Evolutionary conservation across 1,140 invertebrate genomes (phyloP).

Genomic region (Cephus cinctus): DNA sequence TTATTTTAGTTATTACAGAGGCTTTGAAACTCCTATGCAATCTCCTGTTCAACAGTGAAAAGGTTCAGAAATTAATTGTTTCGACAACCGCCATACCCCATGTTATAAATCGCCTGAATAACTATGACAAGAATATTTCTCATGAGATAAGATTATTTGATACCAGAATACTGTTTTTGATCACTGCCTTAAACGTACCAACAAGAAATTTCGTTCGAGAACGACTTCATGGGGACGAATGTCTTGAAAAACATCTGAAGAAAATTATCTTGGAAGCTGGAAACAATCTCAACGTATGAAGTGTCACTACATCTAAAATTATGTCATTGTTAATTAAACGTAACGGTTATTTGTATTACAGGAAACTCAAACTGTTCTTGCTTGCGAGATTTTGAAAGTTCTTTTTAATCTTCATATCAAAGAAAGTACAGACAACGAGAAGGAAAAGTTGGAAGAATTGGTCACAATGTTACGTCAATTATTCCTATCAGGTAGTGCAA

Average conservation of each 20-base stretch:
- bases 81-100: conserved; percentile 72
- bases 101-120: conserved; percentile 72
- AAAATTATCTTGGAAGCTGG: conserved; percentile 73
- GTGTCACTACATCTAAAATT: conserved; percentile 12
- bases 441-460: conserved; percentile 71
- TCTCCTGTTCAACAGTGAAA: conserved; percentile 78
- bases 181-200: conserved; percentile 76
- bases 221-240: conserved; percentile 78
- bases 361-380: conserved; percentile 25
- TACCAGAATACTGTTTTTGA: conserved; percentile 83
- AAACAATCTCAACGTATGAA: conserved; percentile 26
- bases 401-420: conserved; percentile 77
- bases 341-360: conserved; percentile 1
- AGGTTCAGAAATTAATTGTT: conserved; percentile 68
- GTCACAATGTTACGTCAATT: conserved; percentile 72
- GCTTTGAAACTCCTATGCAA: conserved; percentile 89
- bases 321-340: conserved; percentile 4
- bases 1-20: conserved; percentile 67
- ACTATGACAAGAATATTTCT: conserved; percentile 61
- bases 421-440: conserved; percentile 64
- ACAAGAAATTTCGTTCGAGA: conserved; percentile 71
- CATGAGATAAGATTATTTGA: conserved; percentile 83
- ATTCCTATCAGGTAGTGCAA: conserved; percentile 64
- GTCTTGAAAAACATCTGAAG: conserved; percentile 80
- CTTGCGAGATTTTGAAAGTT: conserved; percentile 84